Conservation (phyloP, 1,140 invertebrate genomes). For the Microplitis demolitor region DNA sequence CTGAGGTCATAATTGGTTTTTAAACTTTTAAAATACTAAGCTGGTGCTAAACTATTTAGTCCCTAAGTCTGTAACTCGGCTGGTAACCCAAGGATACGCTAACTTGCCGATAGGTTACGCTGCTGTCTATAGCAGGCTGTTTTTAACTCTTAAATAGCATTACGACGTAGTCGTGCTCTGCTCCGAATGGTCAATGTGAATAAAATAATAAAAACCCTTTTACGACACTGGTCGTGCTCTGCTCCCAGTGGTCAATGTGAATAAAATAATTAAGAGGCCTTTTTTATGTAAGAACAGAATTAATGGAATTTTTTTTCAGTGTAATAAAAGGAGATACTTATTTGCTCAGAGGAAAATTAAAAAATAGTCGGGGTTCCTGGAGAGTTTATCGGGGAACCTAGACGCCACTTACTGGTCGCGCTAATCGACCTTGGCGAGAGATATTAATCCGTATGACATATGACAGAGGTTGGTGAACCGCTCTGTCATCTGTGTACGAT, state of each 20-base stretch:
- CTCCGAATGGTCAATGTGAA: not conserved
- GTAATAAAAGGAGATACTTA: no score
- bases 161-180: not conserved
- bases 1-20: not conserved
- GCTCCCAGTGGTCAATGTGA: not conserved
- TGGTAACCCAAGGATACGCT: slow-evolving; percentile 32
- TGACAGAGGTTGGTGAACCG: not conserved
- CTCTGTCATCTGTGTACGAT: no score
- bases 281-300: not conserved
- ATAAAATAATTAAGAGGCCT: not conserved
- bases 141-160: not conserved
- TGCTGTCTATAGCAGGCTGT: not conserved
- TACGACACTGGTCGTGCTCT: not conserved
- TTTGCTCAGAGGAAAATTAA: no score
- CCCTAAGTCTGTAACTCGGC: slow-evolving; percentile 5
- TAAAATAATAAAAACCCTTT: not conserved
- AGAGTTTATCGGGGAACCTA: not conserved
- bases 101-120: slow-evolving; percentile 33
- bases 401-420: no score
- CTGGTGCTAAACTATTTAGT: not conserved
- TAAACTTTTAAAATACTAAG: not conserved
- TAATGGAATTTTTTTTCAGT: no score
- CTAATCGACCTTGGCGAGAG: not conserved
- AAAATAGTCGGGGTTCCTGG: no score
- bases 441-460: slow-evolving; percentile 1